Evolutionary conservation across 2,888 invertebrate species (phyloP).

Genomic region (Diarsia dahlii): DNA sequence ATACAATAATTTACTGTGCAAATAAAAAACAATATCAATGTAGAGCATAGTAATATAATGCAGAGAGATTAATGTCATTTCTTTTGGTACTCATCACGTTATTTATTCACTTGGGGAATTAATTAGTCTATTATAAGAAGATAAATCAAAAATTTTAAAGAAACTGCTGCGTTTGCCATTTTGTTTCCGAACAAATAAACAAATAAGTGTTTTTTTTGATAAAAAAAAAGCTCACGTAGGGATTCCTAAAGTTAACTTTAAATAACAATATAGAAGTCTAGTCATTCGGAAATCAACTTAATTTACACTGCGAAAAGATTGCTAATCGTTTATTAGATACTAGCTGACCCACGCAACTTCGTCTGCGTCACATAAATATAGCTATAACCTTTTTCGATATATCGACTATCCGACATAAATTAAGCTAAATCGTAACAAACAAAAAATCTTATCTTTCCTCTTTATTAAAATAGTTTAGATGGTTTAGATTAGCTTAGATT

Average conservation of each 20-base stretch:
- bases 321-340: background rate
- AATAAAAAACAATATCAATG: conserved; percentile 23
- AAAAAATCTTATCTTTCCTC: too few relatives aligned
- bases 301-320: background rate
- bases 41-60: background rate
- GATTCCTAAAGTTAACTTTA: background rate
- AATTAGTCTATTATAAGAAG: background rate
- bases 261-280: background rate
- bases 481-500: too few relatives aligned
- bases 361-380: too few relatives aligned
- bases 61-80: conserved; percentile 4
- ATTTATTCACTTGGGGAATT: background rate
- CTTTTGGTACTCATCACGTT: background rate
- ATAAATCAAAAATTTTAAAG: background rate
- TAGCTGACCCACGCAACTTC: too few relatives aligned
- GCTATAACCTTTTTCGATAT: too few relatives aligned
- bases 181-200: background rate
- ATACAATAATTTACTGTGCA: conserved; percentile 21
- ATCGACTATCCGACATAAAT: too few relatives aligned
- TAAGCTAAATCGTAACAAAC: too few relatives aligned
- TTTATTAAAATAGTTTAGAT: too few relatives aligned
- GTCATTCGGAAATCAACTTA: background rate
- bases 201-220: background rate
- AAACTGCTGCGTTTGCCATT: background rate
- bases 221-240: background rate